Conservation (phyloP, 2,113 vertebrate genomes). For the Tachycineta bicolor region DNA sequence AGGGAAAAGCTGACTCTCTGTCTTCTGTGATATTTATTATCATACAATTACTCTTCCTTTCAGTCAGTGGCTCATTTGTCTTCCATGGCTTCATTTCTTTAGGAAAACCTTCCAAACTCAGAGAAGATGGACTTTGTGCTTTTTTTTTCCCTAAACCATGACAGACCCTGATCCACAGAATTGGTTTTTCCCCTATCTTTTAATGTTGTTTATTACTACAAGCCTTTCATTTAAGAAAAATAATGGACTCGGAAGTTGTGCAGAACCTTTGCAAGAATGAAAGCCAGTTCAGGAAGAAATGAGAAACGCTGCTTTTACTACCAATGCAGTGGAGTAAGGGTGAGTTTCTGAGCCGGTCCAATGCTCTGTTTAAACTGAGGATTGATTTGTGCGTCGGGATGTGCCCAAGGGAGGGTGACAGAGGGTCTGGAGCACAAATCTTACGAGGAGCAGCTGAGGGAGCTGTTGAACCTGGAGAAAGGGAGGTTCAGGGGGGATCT, state of each 20-base stretch:
- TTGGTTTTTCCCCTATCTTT: background rate
- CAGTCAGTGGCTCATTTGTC: background rate
- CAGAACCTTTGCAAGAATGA: background rate
- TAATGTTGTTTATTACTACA: background rate
- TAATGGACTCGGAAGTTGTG: background rate
- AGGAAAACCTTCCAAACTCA: background rate
- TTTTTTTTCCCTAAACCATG: background rate
- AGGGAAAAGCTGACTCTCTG: background rate
- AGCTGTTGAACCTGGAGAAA: background rate
- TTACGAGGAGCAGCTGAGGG: background rate
- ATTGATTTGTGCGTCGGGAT: background rate
- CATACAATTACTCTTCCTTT: background rate
- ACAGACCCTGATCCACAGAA: background rate
- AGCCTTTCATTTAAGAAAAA: background rate
- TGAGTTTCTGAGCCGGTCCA: background rate
- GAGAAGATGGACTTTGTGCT: background rate
- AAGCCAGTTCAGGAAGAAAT: background rate
- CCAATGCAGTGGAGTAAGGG: background rate
- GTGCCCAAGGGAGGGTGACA: background rate
- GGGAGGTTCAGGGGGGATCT: background rate
- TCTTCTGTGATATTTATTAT: slow-evolving; percentile 8
- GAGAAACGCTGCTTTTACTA: background rate
- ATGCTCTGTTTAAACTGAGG: background rate
- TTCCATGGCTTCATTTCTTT: background rate
- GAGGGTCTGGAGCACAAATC: background rate